These are phyloP conservation scores for Invenusta paracnida DNA, from an alignment of 2,888 invertebrate species.

Conservation along the genomic window DNA sequence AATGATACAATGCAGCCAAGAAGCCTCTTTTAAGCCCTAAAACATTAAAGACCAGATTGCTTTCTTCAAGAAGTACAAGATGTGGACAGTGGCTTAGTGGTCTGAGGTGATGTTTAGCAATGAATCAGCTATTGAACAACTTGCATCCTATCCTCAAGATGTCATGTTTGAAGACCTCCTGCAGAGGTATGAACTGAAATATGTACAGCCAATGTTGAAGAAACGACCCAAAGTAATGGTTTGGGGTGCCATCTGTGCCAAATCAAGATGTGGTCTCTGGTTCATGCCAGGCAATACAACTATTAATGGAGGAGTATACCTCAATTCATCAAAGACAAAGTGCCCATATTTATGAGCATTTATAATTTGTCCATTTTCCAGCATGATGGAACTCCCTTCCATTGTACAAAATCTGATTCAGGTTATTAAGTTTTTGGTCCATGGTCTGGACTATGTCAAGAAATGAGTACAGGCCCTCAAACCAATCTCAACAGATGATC, in stretches of 20 bases:
- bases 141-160: not conserved
- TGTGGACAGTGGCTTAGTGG: conserved; percentile 16
- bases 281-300: conserved; percentile 13
- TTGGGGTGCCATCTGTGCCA: conserved; percentile 27
- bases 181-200: not conserved
- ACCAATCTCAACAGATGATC: not conserved
- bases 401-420: not conserved
- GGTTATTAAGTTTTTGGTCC: not conserved
- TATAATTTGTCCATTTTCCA: not conserved
- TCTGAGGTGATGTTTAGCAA: conserved; percentile 10
- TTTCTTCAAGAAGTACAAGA: conserved; percentile 25
- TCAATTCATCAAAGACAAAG: conserved; percentile 22
- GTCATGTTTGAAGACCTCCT: conserved; percentile 15
- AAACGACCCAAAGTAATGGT: conserved; percentile 18
- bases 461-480: not conserved
- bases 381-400: conserved; percentile 14
- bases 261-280: conserved; percentile 8
- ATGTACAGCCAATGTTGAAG: conserved; percentile 4
- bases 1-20: not conserved
- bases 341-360: conserved; percentile 2
- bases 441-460: not conserved
- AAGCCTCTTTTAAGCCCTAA: not conserved
- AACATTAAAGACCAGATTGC: not conserved
- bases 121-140: not conserved
- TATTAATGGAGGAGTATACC: conserved; percentile 27